Conservation (phyloP, 2,113 vertebrate genomes). For the Hemiprocne comata region DNA sequence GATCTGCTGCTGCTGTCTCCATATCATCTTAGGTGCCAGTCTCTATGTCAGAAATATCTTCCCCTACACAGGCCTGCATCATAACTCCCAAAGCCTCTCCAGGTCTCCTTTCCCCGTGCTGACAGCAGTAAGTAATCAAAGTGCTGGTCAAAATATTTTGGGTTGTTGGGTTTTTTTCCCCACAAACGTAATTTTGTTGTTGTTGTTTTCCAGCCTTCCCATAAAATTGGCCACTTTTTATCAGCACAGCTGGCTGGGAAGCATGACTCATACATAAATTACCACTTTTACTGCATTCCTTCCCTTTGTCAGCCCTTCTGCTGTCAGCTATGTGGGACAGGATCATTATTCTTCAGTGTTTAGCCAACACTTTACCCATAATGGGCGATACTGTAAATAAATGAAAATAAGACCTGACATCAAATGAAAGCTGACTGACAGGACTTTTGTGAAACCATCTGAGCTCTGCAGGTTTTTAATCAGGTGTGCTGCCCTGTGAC, state of each 20-base stretch:
- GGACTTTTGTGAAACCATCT: background rate
- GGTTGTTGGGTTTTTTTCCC: background rate
- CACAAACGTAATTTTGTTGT: background rate
- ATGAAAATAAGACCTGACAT: constrained; percentile 28
- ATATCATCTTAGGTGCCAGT: background rate
- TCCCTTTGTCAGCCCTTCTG: constrained; percentile 36
- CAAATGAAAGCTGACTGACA: constrained; percentile 1
- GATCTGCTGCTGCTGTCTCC: background rate
- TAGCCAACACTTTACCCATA: constrained; percentile 27
- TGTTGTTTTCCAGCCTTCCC: constrained; percentile 17
- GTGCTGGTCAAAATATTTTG: background rate
- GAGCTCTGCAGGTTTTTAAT: background rate
- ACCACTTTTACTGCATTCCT: constrained; percentile 31
- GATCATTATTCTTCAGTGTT: constrained; percentile 27
- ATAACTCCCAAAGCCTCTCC: background rate
- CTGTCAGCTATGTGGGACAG: background rate
- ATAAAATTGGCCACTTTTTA: constrained; percentile 24
- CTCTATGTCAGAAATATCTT: background rate
- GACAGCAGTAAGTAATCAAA: background rate
- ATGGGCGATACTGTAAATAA: background rate
- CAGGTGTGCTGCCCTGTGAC: background rate
- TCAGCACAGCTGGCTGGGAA: constrained; percentile 37
- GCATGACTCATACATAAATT: constrained; percentile 32
- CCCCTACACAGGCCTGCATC: background rate
- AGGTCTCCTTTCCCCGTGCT: background rate